These are phyloP conservation scores for Himalopsyche japonica DNA, from an alignment of 2,888 invertebrate genomes.

Conservation along the genomic window DNA sequence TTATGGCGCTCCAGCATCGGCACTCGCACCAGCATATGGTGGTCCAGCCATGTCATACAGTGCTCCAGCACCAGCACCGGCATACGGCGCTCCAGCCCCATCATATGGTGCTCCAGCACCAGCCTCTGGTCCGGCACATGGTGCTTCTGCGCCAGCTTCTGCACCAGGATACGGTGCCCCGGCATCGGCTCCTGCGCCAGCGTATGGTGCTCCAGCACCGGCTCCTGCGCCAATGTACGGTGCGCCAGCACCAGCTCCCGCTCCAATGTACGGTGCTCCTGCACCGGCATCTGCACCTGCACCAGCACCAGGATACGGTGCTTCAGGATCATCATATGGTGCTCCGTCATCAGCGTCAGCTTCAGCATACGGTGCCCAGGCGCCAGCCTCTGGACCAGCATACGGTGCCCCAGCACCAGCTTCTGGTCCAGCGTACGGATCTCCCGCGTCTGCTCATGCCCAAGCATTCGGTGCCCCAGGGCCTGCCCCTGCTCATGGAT, in stretches of 20 bases:
- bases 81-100: not conserved
- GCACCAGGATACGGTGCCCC: not conserved
- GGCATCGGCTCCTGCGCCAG: not conserved
- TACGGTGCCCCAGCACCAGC: not conserved
- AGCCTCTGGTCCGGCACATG: not conserved
- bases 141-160: not conserved
- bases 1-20: not conserved
- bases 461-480: not conserved
- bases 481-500: not conserved
- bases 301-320: not conserved
- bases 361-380: not conserved
- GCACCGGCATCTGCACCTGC: not conserved
- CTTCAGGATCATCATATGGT: not conserved
- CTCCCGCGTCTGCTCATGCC: not conserved
- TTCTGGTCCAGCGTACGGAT: not conserved
- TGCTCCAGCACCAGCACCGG: not conserved
- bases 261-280: not conserved
- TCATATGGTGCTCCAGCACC: not conserved
- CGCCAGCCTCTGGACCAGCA: not conserved
- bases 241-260: not conserved
- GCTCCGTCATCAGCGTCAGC: not conserved
- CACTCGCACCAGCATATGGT: not conserved
- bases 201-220: not conserved
- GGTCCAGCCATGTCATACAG: not conserved
- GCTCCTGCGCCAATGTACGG: not conserved